phyloP scores from a whole-genome alignment of 2,113 vertebrate species.

The Rhinolophus sinicus region DNA sequence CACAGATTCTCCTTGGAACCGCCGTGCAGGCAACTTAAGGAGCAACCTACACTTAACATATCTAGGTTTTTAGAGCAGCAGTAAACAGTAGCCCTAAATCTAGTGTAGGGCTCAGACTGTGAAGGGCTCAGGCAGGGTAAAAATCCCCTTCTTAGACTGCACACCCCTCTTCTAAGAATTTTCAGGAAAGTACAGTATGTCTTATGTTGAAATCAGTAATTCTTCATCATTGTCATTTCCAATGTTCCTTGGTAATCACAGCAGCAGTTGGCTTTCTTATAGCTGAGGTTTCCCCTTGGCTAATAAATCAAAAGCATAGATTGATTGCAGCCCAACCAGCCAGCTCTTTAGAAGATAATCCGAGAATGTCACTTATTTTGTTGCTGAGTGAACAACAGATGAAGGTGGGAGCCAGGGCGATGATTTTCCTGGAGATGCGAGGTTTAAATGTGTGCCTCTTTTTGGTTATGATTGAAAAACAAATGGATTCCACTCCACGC shows the following conservation, averaged over 20 bases:
- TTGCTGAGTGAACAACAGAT: not conserved
- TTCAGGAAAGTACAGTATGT: not conserved
- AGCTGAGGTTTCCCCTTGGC: not conserved
- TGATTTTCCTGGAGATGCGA: not conserved
- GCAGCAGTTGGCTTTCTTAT: not conserved
- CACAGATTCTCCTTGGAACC: not conserved
- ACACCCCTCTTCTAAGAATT: not conserved
- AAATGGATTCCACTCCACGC: not conserved
- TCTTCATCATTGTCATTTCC: not conserved
- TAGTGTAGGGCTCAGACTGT: not conserved
- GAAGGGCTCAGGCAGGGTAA: not conserved
- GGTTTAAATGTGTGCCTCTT: not conserved
- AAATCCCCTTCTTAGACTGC: not conserved
- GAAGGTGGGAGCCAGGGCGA: not conserved
- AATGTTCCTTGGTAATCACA: not conserved
- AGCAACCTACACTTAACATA: not conserved
- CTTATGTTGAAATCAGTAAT: not conserved
- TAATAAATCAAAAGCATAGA: slow-evolving; percentile 31
- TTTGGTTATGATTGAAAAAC: not conserved
- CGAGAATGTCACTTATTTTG: not conserved
- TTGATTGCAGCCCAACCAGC: not conserved
- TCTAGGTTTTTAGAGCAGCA: not conserved
- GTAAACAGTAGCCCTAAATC: not conserved
- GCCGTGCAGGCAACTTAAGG: not conserved
- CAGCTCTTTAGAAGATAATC: not conserved